Evolutionary conservation across 92 coral and sea anemone species (phyloP), one percentile per base, ranked within the genome.

Genomic region (Phenganax stokvisi): DNA sequence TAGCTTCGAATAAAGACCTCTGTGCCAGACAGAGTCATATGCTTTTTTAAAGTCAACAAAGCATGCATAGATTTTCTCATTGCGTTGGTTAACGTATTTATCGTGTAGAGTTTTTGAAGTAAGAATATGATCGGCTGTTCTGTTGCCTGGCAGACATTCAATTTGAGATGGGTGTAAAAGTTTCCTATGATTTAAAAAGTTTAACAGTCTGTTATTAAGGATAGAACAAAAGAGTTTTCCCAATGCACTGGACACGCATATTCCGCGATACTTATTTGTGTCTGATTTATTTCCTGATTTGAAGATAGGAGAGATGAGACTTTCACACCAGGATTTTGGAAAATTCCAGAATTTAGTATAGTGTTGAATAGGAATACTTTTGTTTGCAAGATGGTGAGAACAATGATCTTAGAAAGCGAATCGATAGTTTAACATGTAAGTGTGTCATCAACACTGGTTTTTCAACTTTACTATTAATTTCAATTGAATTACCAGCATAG

Each of bases 301-400:
- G 25, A 20, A 20, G 25, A 20, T 20, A 20, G 25, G 25, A 20
- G 25, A 20, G 25, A 20, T 20, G 25, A 20, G 25, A 20, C 25
- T 20, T 64, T 79, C 83, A 64, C 75, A 79, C 83, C 75, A 79
- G 12, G 4, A 51, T 51, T 17, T 74, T 28, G 83, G 83, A 79
- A 79, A 16, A 51, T 47, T 31, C 75, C 72, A 61, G 12, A 17
- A 30, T 64, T 79, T 0, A 63, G 15, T 30, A 77, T 9, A 0
- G 44, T 16, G 25, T 37, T 5, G 5, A 37, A 37, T 5, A 5
- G 47, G 47, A 37, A 37, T 37, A 37, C 5, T 37, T 37, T 37
- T 37, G 47, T 37, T 37, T 37, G 47, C 47, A 37, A 37, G 47
- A 37, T 37, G 47, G 47, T 5, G 47, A 37, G 5, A 37, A 37